phyloP scores from a whole-genome alignment of 2,888 invertebrate genomes.

The Rhogogaster chlorosoma region DNA sequence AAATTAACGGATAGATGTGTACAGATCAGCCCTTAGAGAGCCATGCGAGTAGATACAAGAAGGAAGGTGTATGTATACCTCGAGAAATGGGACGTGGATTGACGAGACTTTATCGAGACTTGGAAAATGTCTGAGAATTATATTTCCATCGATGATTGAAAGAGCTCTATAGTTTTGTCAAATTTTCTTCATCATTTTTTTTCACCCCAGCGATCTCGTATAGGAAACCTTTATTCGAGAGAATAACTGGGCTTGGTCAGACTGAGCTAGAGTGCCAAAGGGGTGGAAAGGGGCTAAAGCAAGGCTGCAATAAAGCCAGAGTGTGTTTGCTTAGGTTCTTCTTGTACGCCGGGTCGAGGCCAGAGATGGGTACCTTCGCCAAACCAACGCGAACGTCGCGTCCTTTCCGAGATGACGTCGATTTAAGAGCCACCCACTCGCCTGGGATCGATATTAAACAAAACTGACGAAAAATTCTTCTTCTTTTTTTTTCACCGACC shows the following conservation, averaged over 20 bases:
- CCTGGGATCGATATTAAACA: not conserved
- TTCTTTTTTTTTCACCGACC: not conserved
- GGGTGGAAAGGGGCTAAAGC: constrained; percentile 58
- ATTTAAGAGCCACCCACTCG: not conserved
- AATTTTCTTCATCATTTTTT: too few species aligned
- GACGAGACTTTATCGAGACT: too few species aligned
- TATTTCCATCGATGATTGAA: too few species aligned
- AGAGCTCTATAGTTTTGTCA: too few species aligned
- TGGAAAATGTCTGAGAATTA: too few species aligned
- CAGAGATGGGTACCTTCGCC: constrained; percentile 4
- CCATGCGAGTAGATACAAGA: not conserved
- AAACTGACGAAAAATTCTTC: not conserved
- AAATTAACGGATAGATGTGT: constrained; percentile 50
- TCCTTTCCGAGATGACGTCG: not conserved
- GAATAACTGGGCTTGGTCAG: constrained; percentile 16
- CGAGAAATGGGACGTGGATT: too few species aligned
- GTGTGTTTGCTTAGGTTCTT: constrained; percentile 76
- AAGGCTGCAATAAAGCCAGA: constrained; percentile 74
- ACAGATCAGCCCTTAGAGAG: not conserved
- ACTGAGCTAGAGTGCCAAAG: not conserved
- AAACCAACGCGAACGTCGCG: not conserved
- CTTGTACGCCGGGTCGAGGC: constrained; percentile 43
- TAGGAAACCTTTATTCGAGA: constrained; percentile 16
- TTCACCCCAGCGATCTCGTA: too few species aligned
- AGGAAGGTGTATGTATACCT: too few species aligned